A percentile compares a stretch with the other conserved stretches of the same genome.
Conservation (phyloP, 2,113 vertebrate species). For the Oplegnathus fasciatus region DNA sequence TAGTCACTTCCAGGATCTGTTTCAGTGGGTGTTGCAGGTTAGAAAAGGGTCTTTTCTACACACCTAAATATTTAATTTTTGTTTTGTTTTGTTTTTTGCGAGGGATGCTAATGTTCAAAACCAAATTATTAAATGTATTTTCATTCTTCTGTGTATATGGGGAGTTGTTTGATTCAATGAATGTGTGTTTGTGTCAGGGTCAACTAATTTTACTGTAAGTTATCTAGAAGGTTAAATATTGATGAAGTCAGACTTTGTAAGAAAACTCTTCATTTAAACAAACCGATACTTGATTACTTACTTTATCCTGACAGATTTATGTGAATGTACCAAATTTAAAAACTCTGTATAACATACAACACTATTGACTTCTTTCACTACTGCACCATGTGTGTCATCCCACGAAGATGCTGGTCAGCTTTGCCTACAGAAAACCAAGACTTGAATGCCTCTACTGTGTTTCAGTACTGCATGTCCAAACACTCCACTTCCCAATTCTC, state of each 20-base stretch:
- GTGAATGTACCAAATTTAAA: not conserved
- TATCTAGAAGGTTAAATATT: not conserved
- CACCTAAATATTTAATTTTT: not conserved
- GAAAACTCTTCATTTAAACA: not conserved
- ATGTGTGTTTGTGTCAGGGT: not conserved
- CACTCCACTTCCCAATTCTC: not conserved
- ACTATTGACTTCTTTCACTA: conserved; percentile 2
- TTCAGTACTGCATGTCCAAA: conserved; percentile 5
- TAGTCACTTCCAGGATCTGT: conserved; percentile 17
- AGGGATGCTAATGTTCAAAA: not conserved
- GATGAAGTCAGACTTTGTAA: not conserved
- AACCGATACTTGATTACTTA: not conserved
- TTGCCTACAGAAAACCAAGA: conserved; percentile 12
- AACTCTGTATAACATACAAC: not conserved
- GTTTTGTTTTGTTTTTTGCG: not conserved
- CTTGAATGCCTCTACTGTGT: not conserved
- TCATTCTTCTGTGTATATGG: not conserved
- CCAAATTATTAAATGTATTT: not conserved
- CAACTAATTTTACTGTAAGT: not conserved
- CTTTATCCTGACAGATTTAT: not conserved
- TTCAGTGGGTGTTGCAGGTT: not conserved
- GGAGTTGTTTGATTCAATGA: not conserved
- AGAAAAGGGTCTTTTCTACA: not conserved
- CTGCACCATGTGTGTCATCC: not conserved
- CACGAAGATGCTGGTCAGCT: not conserved